A percentile compares a stretch with the other conserved stretches of the same genome.
These are phyloP conservation scores for Odocoileus hemionus DNA, from an alignment of 2,113 vertebrate genomes.

Conservation along the genomic window DNA sequence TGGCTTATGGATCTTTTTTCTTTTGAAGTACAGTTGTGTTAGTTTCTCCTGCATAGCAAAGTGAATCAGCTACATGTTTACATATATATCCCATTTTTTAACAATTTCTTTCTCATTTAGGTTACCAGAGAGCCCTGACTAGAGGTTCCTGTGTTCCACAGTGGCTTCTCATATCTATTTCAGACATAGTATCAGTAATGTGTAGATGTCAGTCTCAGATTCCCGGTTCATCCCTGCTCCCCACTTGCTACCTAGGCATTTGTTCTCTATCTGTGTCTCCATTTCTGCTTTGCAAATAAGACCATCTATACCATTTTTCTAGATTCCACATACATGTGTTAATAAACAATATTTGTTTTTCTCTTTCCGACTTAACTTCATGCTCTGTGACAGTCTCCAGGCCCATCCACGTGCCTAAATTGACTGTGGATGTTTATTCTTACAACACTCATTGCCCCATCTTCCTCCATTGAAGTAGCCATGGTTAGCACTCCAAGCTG, in stretches of 20 bases:
- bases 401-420: neutral
- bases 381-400: neutral
- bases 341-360: neutral
- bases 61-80: neutral
- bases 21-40: neutral
- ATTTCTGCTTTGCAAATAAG: neutral
- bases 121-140: neutral
- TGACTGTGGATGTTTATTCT: neutral
- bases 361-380: neutral
- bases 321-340: neutral
- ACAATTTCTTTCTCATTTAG: neutral
- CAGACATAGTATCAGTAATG: neutral
- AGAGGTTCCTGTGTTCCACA: neutral
- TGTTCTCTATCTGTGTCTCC: neutral
- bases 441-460: fast-evolving
- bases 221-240: neutral
- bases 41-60: neutral
- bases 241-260: neutral
- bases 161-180: neutral
- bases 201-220: neutral
- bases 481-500: fast-evolving
- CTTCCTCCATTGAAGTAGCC: fast-evolving
- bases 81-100: neutral
- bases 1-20: neutral
- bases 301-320: neutral